Base-by-base conservation (phyloP, 2,113 vertebrate species). In the Pedetes capensis region DNA sequence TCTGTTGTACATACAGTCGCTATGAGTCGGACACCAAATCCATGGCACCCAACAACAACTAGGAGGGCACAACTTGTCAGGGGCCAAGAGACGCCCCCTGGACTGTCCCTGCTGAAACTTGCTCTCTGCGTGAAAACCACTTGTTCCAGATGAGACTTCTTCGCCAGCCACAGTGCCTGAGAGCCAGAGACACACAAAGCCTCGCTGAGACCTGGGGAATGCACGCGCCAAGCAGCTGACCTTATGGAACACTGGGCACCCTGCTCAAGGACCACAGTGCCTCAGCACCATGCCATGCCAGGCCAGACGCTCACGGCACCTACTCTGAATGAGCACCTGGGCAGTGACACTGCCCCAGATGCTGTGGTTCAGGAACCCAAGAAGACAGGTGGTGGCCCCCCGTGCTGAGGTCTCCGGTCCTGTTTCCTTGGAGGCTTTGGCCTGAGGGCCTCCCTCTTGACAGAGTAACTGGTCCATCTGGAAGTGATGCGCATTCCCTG, bases 171-270 rank as follows among this genome's bases (percentile, higher is more conserved):
- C 6, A 23, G 23, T 34, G 22, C 63, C 71, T 4, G 25, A 75
- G 66, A 55, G 57, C 68, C n/a, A 81, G 34, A 72, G n/a, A 6
- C 61, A 29, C 69, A 61, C 1, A 37, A 23, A 37, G 44, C 23
- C 3, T 18, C 0, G 49, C 57, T 1, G 39, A 51, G 25, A 39
- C 57, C 25, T 3, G 7, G 11, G 37, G 64, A 42, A 1, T 3
- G 23, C 12, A 29, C 6, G 16, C 29, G 20, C 18, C 0, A n/a
- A 57, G 75, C 4, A 51, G 39, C 57, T 34, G 39, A 44, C 25
- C 23, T n/a, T 16, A 37, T 7, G n/a, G 49, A 7, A 53, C 53
- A 25, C 59, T 32, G 44, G 57, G 51, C 25, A 6, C 23, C 32
- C 32, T 51, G 18, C 6, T 5, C 6, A n/a, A 69, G 49, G 82